Percentiles rank a stretch among this genome's conserved stretches.
These are phyloP conservation scores for Anastatus disparis DNA, from an alignment of 1,140 invertebrate species.

Conservation along the genomic window DNA sequence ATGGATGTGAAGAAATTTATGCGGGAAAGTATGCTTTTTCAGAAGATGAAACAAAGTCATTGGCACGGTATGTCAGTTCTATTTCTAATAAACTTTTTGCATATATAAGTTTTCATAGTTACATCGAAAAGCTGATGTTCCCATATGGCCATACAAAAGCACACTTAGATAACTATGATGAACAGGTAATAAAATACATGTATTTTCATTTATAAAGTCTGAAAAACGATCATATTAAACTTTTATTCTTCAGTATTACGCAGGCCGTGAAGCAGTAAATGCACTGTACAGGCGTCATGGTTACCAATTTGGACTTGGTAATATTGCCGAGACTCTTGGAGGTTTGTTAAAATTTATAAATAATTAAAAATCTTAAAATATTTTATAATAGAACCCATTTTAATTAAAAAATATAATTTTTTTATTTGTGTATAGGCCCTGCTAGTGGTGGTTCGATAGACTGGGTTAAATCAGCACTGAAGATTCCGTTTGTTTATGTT, in stretches of 20 bases:
- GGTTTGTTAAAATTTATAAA: too few relatives aligned
- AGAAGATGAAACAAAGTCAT: conserved; percentile 75
- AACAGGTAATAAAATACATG: conserved; percentile 66
- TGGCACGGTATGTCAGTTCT: conserved; percentile 67
- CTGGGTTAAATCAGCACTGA: conserved; percentile 74
- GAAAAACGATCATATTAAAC: background rate
- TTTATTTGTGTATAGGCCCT: conserved; percentile 54
- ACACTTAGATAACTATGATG: conserved; percentile 71
- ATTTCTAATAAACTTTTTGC: conserved; percentile 69
- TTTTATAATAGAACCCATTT: background rate
- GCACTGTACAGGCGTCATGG: conserved; percentile 71
- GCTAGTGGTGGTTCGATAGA: conserved; percentile 77
- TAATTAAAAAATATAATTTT: too few relatives aligned
- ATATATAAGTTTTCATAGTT: conserved; percentile 83
- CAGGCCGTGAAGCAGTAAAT: conserved; percentile 60
- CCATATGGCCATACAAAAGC: conserved; percentile 75
- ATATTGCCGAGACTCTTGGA: conserved; percentile 69
- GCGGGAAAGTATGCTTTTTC: conserved; percentile 77
- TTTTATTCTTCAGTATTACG: background rate
- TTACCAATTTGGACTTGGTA: conserved; percentile 71
- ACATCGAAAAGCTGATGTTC: conserved; percentile 76
- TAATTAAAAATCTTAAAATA: too few relatives aligned
- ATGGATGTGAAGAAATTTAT: conserved; percentile 78
- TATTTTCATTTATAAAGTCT: background rate
- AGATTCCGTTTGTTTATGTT: conserved; percentile 75